These are phyloP conservation scores for Tetramorium bicarinatum DNA, from an alignment of 2,888 invertebrate genomes.

Conservation along the genomic window DNA sequence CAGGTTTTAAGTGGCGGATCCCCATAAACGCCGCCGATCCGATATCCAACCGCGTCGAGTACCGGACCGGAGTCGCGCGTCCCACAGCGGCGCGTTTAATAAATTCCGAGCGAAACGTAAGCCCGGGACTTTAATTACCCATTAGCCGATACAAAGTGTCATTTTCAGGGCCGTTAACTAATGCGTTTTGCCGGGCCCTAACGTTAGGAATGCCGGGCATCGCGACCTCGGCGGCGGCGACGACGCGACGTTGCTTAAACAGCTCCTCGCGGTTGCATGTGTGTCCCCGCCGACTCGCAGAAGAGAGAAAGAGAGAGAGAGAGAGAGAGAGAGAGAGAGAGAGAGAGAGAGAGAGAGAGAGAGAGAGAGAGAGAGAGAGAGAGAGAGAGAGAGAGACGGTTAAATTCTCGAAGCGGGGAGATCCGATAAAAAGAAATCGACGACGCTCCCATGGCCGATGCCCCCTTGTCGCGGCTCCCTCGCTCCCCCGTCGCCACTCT, in stretches of 20 bases:
- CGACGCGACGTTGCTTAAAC: slow-evolving; percentile 33
- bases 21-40: slow-evolving; percentile 60
- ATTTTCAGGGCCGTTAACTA: slow-evolving; percentile 80
- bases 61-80: slow-evolving; percentile 42
- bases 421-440: slow-evolving; percentile 47
- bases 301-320: too few relatives aligned
- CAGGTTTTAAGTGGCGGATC: slow-evolving; percentile 71
- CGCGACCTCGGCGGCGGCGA: slow-evolving; percentile 37
- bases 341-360: not conserved
- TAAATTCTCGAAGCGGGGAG: slow-evolving; percentile 11
- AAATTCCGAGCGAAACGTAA: slow-evolving; percentile 78
- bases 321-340: not conserved
- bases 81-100: slow-evolving; percentile 69
- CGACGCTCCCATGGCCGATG: slow-evolving; percentile 40
- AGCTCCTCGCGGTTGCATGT: slow-evolving; percentile 31
- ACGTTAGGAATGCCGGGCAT: slow-evolving; percentile 71
- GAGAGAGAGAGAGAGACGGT: not conserved
- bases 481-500: not conserved
- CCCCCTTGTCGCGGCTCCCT: not conserved
- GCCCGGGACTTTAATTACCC: slow-evolving; percentile 81
- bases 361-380: not conserved
- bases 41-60: slow-evolving; percentile 50
- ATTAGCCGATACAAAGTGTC: slow-evolving; percentile 82
- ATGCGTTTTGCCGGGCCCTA: slow-evolving; percentile 74
- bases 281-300: slow-evolving; percentile 10